Base-by-base conservation (phyloP, 2,113 vertebrate species). In the Larimichthys polyactis region DNA sequence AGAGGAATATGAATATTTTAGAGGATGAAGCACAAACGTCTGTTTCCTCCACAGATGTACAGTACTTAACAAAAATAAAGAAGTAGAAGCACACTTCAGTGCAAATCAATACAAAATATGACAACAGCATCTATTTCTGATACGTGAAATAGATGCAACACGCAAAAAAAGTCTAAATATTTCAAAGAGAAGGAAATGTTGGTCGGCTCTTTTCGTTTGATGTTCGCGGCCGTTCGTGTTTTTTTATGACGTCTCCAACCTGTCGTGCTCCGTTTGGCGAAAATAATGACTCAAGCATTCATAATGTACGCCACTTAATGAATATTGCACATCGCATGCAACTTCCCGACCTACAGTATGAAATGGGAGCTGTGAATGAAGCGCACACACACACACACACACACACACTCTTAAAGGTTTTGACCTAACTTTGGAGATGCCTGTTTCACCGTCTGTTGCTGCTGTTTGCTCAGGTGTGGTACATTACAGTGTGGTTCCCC, bases 271-370 rank as follows among this genome's bases (percentile, higher is more conserved):
- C 1, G n/a, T 75, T 19, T 67, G 52, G 32, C 32, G 55, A 49
- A 85, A 52, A 77, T 80, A 1, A 69, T 51, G 14, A 75, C 81
- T 74, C 78, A 44, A 67, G 66, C 84, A 89, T 90, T 90, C 87
- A 84, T 89, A 89, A 79, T 85, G 73, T 78, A 84, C 78, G 75
- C 64, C 83, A 75, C 60, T 82, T 83, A 75, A 91, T 92, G 87
- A 90, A 85, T 94, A 94, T 94, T 94, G 94, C 94, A 94, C 94
- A 74, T 85, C 85, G 89, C 86, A 94, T 94, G 94, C 94, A 94
- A 93, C 77, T 93, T 93, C 93, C 94, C 92, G 93, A 94, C 94
- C 93, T 85, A 92, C 89, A 82, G 68, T 86, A 82, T 90, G 92
- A 91, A 79, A 89, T 74, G 59, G 24, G 64, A 79, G 44, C 64